Evolutionary conservation across 2,797 vertebrate genomes (phyloP).

Genomic region (Chaetophractus vellerosus): DNA sequence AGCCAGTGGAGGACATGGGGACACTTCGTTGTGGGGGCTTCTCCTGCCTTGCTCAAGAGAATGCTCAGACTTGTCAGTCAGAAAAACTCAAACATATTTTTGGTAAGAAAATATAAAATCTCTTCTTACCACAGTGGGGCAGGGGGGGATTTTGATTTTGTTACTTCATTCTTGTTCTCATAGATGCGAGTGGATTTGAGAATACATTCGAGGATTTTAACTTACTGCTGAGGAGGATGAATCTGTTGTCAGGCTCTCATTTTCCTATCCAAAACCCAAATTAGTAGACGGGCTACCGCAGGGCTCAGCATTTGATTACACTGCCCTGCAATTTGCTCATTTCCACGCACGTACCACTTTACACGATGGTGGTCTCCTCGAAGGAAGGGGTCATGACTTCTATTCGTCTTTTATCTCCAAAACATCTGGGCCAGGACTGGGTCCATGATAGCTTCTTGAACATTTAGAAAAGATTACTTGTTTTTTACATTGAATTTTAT

Average conservation of each 20-base stretch:
- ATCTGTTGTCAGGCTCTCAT: not conserved
- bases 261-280: constrained; percentile 37
- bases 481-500: constrained; percentile 56
- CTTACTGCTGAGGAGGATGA: not conserved
- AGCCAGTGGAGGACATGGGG: not conserved
- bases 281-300: not conserved
- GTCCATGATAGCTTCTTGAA: constrained; percentile 12
- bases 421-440: not conserved
- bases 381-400: not conserved
- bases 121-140: not conserved
- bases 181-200: not conserved
- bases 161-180: not conserved
- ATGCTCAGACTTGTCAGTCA: not conserved
- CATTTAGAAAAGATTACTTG: constrained; percentile 47
- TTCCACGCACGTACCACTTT: not conserved
- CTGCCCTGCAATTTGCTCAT: not conserved
- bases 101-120: not conserved
- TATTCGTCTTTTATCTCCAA: constrained; percentile 5
- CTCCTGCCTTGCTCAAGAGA: not conserved
- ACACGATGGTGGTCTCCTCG: not conserved
- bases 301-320: not conserved
- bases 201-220: constrained; percentile 13
- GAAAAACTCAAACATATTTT: not conserved
- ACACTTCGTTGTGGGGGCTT: not conserved
- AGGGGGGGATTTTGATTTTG: not conserved